Evolutionary conservation across 2,888 invertebrate genomes (phyloP).

Genomic region (Andrena trimmerana): DNA sequence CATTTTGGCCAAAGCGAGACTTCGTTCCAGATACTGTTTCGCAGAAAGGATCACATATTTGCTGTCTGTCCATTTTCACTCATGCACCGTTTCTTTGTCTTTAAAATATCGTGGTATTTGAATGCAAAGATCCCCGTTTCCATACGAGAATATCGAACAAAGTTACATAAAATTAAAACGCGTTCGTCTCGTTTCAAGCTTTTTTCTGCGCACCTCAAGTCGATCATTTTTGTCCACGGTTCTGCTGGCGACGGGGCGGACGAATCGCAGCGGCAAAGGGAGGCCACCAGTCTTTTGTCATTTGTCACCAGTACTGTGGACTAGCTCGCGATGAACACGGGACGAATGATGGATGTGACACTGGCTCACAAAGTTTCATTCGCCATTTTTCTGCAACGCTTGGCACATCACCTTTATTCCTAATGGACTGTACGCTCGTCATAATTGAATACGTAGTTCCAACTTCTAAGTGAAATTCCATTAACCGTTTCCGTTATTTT

Average conservation of each 20-base stretch:
- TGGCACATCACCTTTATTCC: no score
- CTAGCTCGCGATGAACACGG: constrained; percentile 43
- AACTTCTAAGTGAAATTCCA: no score
- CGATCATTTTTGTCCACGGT: not conserved
- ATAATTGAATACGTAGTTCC: no score
- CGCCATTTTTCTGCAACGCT: constrained; percentile 17
- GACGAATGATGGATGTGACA: constrained; percentile 52
- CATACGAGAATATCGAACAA: not conserved
- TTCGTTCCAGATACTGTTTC: not conserved
- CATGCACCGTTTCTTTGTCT: not conserved
- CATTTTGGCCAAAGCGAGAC: no score
- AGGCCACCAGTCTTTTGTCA: constrained; percentile 43
- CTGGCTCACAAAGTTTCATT: not conserved
- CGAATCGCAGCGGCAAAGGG: constrained; percentile 10
- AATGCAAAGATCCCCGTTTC: not conserved
- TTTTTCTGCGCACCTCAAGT: constrained; percentile 7
- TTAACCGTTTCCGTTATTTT: no score
- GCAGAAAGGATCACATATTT: not conserved
- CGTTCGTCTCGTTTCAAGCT: constrained; percentile 25
- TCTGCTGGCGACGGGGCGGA: not conserved
- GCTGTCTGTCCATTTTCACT: not conserved
- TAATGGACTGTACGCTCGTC: no score
- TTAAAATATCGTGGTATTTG: not conserved
- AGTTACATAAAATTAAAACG: constrained; percentile 28
- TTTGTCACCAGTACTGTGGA: constrained; percentile 46